phyloP scores from a whole-genome alignment of 64 coral and sea anemone genomes.

The Acropora yongei region DNA sequence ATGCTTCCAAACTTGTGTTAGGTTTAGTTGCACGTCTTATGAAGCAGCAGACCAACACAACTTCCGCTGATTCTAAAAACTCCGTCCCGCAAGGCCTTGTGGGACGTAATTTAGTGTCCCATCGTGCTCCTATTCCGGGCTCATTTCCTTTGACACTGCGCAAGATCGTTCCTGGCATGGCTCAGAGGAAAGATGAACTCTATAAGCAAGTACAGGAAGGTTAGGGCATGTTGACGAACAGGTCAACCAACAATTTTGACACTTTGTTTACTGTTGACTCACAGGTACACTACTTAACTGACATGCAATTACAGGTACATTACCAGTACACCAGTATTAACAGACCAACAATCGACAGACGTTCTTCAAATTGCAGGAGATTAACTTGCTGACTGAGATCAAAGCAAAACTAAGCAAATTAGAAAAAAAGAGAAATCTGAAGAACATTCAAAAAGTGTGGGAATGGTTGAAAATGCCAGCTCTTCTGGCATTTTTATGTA shows the following conservation, averaged over 20 bases:
- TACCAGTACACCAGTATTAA: not conserved
- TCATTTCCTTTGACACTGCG: conserved; percentile 49
- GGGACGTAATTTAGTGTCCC: conserved; percentile 26
- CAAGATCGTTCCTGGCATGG: conserved; percentile 50
- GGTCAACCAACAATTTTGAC: not conserved
- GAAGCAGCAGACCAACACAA: conserved; percentile 22
- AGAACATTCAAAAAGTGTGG: no score
- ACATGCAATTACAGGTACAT: no score
- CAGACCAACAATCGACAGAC: no score
- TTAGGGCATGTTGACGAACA: conserved; percentile 36
- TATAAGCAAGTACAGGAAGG: conserved; percentile 55
- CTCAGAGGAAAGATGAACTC: conserved; percentile 60
- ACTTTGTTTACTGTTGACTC: not conserved
- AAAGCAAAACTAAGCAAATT: no score
- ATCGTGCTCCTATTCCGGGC: conserved; percentile 32
- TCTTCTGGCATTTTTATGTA: no score
- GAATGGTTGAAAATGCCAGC: no score
- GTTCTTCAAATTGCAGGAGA: no score
- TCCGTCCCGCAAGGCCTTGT: conserved; percentile 16
- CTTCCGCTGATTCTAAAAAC: conserved; percentile 56
- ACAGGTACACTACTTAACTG: not conserved
- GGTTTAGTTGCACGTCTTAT: conserved; percentile 44
- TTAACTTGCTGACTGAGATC: no score
- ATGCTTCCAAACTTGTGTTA: conserved; percentile 35
- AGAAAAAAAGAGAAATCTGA: no score